These are phyloP conservation scores for Poeciliopsis prolifica DNA, from an alignment of 2,113 vertebrate genomes.

Conservation along the genomic window DNA sequence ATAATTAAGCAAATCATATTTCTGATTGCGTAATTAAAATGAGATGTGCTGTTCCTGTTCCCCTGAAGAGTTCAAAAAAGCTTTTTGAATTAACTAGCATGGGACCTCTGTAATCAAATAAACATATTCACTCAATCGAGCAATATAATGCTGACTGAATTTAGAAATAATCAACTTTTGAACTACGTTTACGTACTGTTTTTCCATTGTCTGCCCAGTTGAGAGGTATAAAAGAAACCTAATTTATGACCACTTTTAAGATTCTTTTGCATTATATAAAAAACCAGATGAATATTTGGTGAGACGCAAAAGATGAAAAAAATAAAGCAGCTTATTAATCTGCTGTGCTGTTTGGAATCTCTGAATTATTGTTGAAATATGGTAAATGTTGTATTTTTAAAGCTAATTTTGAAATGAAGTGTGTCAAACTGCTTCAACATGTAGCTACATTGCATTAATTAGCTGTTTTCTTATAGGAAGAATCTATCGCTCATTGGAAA, in stretches of 20 bases:
- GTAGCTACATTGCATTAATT: no score
- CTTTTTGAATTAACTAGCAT: conserved; percentile 37
- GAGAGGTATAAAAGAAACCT: neutral
- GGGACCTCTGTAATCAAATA: conserved; percentile 36
- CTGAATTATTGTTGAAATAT: no score
- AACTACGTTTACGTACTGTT: neutral
- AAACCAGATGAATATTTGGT: neutral
- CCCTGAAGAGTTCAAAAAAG: conserved; percentile 47
- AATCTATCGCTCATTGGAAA: neutral
- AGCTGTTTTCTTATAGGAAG: no score
- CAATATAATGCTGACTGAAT: conserved; percentile 5
- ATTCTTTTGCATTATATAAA: neutral
- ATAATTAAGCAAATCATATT: conserved; percentile 58
- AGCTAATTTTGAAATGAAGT: no score
- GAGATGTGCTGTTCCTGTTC: conserved; percentile 34
- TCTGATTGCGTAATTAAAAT: conserved; percentile 63
- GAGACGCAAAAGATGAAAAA: no score
- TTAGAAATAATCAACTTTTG: conserved; percentile 2
- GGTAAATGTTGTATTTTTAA: no score
- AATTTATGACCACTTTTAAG: no score
- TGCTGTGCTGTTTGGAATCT: no score
- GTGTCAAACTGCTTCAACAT: no score
- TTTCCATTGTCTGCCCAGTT: neutral
- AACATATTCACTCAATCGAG: conserved; percentile 32
- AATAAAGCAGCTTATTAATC: no score